phyloP scores from a whole-genome alignment of 2,797 vertebrate genomes.

The Sciaenops ocellatus region DNA sequence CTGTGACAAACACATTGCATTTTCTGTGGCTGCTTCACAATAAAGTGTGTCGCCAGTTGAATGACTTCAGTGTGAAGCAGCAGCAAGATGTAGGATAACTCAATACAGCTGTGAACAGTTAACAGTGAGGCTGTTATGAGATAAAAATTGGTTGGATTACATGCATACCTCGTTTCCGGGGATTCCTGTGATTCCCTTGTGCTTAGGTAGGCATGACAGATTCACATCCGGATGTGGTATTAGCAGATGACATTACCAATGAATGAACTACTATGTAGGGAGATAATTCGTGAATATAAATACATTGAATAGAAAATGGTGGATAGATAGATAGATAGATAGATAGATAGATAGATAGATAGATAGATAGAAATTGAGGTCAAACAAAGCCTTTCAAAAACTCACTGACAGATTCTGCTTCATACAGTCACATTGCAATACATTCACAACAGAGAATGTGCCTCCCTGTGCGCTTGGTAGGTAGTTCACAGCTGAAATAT shows the following conservation, averaged over 20 bases:
- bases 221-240: neutral
- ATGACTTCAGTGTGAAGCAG: neutral
- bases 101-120: slow-evolving; percentile 9
- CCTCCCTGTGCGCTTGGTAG: slow-evolving; percentile 45
- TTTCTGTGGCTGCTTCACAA: neutral
- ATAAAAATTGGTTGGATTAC: neutral
- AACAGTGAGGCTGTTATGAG: slow-evolving; percentile 3
- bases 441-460: slow-evolving; percentile 36
- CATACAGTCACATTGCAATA: slow-evolving; percentile 36
- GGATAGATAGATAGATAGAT: slow-evolving; percentile 17
- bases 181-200: neutral
- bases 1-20: too few species aligned
- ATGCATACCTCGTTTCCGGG: neutral
- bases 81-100: neutral
- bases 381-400: slow-evolving; percentile 46
- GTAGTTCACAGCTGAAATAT: slow-evolving; percentile 66
- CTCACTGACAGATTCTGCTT: slow-evolving; percentile 35
- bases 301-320: neutral
- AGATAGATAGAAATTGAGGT: slow-evolving; percentile 12
- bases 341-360: slow-evolving; percentile 7
- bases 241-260: neutral
- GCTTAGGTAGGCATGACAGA: neutral
- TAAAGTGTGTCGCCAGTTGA: neutral
- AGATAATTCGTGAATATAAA: too few species aligned
- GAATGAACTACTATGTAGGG: neutral